Percentiles rank a stretch among this genome's conserved stretches.
These are phyloP conservation scores for Zoroaster sp. DNA, from an alignment of 53 echinoderm and acorn worm species.

Conservation along the genomic window DNA sequence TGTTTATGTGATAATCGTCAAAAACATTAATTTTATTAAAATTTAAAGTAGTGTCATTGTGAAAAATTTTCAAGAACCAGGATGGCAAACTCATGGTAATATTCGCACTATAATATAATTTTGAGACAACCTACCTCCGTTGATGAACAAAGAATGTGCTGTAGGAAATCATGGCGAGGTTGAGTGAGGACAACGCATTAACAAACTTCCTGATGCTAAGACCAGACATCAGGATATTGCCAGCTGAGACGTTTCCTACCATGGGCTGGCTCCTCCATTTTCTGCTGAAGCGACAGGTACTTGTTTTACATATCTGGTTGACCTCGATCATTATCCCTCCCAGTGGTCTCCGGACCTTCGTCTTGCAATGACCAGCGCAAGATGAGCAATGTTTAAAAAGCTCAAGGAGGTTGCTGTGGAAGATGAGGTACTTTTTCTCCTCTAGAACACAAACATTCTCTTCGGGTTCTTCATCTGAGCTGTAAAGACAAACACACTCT, in stretches of 20 bases:
- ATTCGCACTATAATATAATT: too few relatives aligned
- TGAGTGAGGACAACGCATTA: neutral
- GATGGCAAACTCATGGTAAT: too few relatives aligned
- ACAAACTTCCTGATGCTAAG: neutral
- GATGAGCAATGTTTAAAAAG: neutral
- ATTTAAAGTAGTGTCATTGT: neutral
- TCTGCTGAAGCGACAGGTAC: neutral
- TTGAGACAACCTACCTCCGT: neutral
- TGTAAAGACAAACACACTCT: neutral
- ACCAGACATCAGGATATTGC: neutral
- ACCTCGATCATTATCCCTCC: conserved; percentile 22
- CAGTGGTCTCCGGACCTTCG: neutral
- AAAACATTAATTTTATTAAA: neutral
- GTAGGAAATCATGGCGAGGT: conserved; percentile 1
- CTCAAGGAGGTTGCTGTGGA: conserved; percentile 9
- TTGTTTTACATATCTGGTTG: neutral
- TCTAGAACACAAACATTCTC: neutral
- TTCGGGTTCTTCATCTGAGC: neutral
- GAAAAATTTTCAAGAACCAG: neutral
- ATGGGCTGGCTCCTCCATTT: conserved; percentile 7
- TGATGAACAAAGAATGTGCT: conserved; percentile 3
- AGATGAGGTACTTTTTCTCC: neutral
- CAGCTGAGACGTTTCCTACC: neutral
- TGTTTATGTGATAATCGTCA: neutral
- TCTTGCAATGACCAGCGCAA: conserved; percentile 2